phyloP scores from a whole-genome alignment of 1,140 invertebrate species.

The Zophobas morio region DNA sequence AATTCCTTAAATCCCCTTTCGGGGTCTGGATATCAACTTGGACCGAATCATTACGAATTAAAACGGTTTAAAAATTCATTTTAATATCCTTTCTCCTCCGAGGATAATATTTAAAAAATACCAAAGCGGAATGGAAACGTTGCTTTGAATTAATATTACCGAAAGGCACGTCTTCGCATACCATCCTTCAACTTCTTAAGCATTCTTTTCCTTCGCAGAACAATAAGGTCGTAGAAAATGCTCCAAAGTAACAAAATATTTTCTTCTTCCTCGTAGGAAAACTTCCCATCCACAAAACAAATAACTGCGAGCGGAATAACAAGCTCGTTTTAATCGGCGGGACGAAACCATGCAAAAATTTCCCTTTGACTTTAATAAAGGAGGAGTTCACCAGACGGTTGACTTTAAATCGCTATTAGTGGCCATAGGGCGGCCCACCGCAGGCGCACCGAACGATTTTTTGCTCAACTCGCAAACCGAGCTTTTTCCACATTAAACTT shows the following conservation, averaged over 20 bases:
- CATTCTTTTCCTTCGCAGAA: constrained; percentile 3
- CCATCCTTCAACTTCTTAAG: background rate
- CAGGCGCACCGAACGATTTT: no score
- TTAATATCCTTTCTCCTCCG: background rate
- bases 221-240: constrained; percentile 6
- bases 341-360: constrained; percentile 6
- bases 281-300: constrained; percentile 14
- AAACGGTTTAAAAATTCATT: constrained; percentile 8
- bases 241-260: constrained; percentile 17
- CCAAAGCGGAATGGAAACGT: background rate
- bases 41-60: constrained; percentile 29
- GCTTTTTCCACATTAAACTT: no score
- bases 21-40: constrained; percentile 2
- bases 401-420: no score
- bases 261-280: background rate
- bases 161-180: background rate
- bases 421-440: no score
- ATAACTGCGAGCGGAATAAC: constrained; percentile 17
- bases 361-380: no score
- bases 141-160: background rate
- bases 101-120: constrained; percentile 7
- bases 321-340: constrained; percentile 10
- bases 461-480: no score
- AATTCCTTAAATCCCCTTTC: constrained; percentile 18
- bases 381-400: no score